Evolutionary conservation across 2,888 invertebrate genomes (phyloP).

Genomic region (Cremastinae sp.): DNA sequence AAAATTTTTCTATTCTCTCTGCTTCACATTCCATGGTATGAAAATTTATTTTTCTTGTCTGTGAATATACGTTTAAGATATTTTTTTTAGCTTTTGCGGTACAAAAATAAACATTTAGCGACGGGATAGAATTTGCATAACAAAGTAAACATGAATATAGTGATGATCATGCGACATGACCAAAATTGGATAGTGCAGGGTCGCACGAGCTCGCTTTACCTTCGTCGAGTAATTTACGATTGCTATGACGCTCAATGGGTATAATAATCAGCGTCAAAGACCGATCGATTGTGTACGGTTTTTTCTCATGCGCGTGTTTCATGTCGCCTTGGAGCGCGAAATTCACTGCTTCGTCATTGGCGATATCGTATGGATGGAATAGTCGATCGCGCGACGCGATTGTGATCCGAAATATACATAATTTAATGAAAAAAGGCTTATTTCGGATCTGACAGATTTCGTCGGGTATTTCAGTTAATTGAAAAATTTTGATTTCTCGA

Average conservation of each 20-base stretch:
- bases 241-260: constrained; percentile 74
- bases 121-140: constrained; percentile 23
- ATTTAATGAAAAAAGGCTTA: constrained; percentile 2
- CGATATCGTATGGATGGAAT: constrained; percentile 57
- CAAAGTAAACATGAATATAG: constrained; percentile 11
- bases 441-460: too few relatives aligned
- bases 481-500: too few relatives aligned
- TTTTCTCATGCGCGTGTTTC: constrained; percentile 36
- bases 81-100: too few relatives aligned
- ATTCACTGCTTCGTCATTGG: constrained; percentile 58
- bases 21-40: too few relatives aligned
- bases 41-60: too few relatives aligned
- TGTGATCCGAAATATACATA: not conserved
- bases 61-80: too few relatives aligned
- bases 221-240: constrained; percentile 63
- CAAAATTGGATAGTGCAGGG: too few relatives aligned
- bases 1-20: too few relatives aligned
- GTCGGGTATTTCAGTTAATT: too few relatives aligned
- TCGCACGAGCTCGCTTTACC: constrained; percentile 61
- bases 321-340: constrained; percentile 71
- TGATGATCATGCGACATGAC: constrained; percentile 59
- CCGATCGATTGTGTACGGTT: constrained; percentile 66
- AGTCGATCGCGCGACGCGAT: constrained; percentile 1
- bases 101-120: too few relatives aligned
- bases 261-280: constrained; percentile 78